Evolutionary conservation across 2,888 invertebrate species (phyloP).

Genomic region (Nomada hirtipes): DNA sequence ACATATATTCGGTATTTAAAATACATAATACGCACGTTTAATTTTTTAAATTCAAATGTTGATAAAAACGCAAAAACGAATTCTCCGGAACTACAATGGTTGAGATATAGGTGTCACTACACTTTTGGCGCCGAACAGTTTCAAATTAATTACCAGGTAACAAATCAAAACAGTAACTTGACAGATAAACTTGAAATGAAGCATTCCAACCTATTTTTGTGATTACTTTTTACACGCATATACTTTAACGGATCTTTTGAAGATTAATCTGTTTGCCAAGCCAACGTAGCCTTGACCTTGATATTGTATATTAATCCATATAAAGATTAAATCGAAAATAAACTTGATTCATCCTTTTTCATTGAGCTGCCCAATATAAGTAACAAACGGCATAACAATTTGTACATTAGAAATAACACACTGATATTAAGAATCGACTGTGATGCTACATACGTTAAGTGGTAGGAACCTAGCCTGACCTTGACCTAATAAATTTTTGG

Average conservation of each 20-base stretch:
- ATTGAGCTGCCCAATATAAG: neutral
- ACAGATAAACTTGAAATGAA: neutral
- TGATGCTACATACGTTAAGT: neutral
- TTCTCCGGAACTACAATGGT: neutral
- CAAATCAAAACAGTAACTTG: neutral
- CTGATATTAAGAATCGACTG: neutral
- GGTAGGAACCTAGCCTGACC: slow-evolving; percentile 10
- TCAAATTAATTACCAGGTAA: slow-evolving; percentile 9
- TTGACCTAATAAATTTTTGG: slow-evolving; percentile 3
- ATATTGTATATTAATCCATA: slow-evolving; percentile 14
- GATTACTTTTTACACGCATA: slow-evolving; percentile 7
- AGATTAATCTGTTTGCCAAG: slow-evolving; percentile 14
- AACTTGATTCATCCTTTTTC: neutral
- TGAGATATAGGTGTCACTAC: slow-evolving; percentile 28
- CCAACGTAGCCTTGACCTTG: slow-evolving; percentile 20
- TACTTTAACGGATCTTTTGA: slow-evolving; percentile 18
- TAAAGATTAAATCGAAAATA: neutral
- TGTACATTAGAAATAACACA: neutral
- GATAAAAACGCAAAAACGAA: neutral
- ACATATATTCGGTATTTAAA: neutral
- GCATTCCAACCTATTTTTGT: slow-evolving; percentile 15
- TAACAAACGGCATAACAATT: neutral
- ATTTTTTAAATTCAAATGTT: slow-evolving; percentile 25
- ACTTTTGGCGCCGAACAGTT: slow-evolving; percentile 22
- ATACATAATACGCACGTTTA: neutral